Evolutionary conservation across 2,113 vertebrate genomes (phyloP).

Genomic region (Hydrolagus affinis): DNA sequence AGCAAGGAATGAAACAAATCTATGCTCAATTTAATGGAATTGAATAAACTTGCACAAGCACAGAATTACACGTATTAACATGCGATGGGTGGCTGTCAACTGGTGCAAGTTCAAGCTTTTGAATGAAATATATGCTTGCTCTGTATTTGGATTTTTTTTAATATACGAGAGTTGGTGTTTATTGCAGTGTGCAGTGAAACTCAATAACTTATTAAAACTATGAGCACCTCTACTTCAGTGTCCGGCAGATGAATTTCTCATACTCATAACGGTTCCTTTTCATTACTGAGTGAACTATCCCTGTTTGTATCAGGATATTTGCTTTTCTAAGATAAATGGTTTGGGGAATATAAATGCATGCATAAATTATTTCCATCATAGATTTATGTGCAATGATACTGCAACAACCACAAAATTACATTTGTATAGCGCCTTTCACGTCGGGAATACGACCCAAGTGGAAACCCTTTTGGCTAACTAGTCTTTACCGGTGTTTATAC

Average conservation of each 20-base stretch:
- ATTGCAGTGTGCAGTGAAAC: background rate
- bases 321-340: background rate
- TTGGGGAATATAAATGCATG: background rate
- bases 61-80: background rate
- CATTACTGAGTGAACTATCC: background rate
- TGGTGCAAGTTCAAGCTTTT: slow-evolving; percentile 4
- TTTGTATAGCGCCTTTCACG: too few relatives aligned
- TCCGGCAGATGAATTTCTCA: background rate
- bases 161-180: background rate
- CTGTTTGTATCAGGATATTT: background rate
- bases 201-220: background rate
- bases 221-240: background rate
- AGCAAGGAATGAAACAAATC: background rate
- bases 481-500: background rate
- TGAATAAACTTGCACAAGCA: background rate
- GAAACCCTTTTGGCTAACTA: too few relatives aligned
- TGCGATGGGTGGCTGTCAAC: background rate
- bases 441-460: too few relatives aligned
- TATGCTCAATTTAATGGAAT: background rate
- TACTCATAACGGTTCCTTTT: background rate
- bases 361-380: background rate
- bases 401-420: too few relatives aligned
- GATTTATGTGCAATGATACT: too few relatives aligned
- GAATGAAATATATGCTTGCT: background rate
- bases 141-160: background rate